Evolutionary conservation across 1,140 invertebrate species (phyloP).

Genomic region (Antheraea pernyi): DNA sequence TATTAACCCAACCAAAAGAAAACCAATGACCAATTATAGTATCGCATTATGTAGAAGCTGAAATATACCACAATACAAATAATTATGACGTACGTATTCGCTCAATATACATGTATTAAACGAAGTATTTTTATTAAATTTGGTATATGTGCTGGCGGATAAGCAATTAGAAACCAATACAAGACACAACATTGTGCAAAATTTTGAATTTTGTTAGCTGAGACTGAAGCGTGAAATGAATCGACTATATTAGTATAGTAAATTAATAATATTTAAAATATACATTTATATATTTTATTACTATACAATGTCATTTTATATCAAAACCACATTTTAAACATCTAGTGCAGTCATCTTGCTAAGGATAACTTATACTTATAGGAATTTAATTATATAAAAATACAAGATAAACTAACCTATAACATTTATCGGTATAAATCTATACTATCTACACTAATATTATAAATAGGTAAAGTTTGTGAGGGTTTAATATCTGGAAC

Average conservation of each 20-base stretch:
- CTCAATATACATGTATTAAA: conserved; percentile 9
- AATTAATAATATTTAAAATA: conserved; percentile 13
- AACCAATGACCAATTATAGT: conserved; percentile 71
- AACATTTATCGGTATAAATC: too few relatives aligned
- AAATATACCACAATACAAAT: conserved; percentile 74
- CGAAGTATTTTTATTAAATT: conserved; percentile 29
- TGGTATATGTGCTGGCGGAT: conserved; percentile 36
- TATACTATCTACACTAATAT: too few relatives aligned
- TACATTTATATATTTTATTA: neutral
- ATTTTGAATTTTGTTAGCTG: conserved; percentile 79
- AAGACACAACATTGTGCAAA: conserved; percentile 77
- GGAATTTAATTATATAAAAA: neutral
- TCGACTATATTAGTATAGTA: conserved; percentile 51
- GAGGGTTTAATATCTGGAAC: too few relatives aligned
- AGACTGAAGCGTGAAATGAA: conserved; percentile 75
- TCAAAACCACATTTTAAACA: neutral
- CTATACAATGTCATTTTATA: neutral
- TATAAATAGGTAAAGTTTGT: too few relatives aligned
- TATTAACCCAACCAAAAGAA: conserved; percentile 80
- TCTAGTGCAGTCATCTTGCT: neutral
- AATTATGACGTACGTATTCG: conserved; percentile 38
- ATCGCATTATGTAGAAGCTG: conserved; percentile 76
- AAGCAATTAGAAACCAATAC: conserved; percentile 76
- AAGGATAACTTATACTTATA: neutral
- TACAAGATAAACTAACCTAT: neutral